phyloP scores from a whole-genome alignment of 2,797 vertebrate species.

The Pseudopleuronectes americanus region DNA sequence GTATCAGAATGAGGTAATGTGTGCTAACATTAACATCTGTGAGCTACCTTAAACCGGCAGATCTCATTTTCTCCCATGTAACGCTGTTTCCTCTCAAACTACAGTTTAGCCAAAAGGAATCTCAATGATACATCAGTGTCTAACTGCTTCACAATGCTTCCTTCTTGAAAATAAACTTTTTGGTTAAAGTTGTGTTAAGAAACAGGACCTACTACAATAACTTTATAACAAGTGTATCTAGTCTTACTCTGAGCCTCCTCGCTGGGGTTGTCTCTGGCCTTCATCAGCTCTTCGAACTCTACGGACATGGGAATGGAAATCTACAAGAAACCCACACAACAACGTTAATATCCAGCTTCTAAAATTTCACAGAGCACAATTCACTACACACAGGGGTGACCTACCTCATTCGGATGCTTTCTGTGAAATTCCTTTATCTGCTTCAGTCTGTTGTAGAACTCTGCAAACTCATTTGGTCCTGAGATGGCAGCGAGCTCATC shows the following conservation, averaged over 20 bases:
- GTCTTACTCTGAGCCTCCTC: slow-evolving; percentile 96
- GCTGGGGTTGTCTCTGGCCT: slow-evolving; percentile 94
- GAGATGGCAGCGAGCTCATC: slow-evolving; percentile 97
- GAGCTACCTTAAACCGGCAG: too few species aligned
- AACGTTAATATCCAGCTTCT: rapidly evolving
- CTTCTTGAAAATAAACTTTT: too few species aligned
- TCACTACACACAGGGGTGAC: rapidly evolving
- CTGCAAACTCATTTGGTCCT: slow-evolving; percentile 96
- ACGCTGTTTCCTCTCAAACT: too few species aligned
- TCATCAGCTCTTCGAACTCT: slow-evolving; percentile 97
- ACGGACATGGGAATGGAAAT: slow-evolving; percentile 98
- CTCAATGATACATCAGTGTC: too few species aligned
- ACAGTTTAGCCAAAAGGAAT: too few species aligned
- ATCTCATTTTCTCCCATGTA: too few species aligned
- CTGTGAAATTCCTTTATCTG: slow-evolving; percentile 98
- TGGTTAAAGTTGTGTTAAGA: too few species aligned
- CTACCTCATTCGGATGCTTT: slow-evolving; percentile 98
- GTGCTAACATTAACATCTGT: too few species aligned
- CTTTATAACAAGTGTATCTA: not conserved
- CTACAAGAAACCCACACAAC: slow-evolving; percentile 65
- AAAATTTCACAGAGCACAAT: rapidly evolving
- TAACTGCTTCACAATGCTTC: too few species aligned
- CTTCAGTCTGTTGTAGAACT: slow-evolving; percentile 98
- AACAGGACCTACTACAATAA: not conserved
- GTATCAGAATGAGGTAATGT: too few species aligned